Base-by-base conservation (phyloP, 2,888 invertebrate genomes). In the Stramonita haemastoma region DNA sequence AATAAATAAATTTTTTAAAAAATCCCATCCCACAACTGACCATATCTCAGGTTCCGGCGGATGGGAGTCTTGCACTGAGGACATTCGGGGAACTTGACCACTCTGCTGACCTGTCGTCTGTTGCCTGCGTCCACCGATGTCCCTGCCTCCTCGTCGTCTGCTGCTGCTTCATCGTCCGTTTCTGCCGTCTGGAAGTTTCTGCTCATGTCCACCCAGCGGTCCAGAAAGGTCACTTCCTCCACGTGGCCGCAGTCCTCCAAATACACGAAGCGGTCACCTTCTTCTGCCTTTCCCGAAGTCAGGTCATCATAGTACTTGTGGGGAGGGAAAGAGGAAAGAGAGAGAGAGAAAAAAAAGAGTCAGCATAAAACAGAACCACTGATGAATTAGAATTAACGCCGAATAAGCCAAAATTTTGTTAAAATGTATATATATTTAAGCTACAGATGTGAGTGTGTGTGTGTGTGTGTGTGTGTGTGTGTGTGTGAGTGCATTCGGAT, bases 51-150 rank as follows among this genome's bases (percentile, higher is more conserved):
- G 0, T 97, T 97, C 92, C 96, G 96, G 29, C 97, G 96, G 17
- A 97, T 97, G 0, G 97, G 96, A n/a, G 96, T 96, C 87, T 97
- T 97, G 93, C 97, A 97, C 77, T 91, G 86, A 0, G 97, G 97
- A 92, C 97, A 97, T 0, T 88, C 86, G 91, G 96, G 96, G 86
- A 94, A 87, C 57, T 92, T 91, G 22, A 91, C 88, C 4, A 46
- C 32, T 56, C 32, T 87, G 89, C 88, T 77, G 32, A 77, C 32
- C 22, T 26, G 11, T 32, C 13, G 66, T 66, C 60, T 22, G 15
- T 29, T 26, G 4, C 70, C 36, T n/a, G 85, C 87, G 22, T 87
- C 77, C 5, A 73, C 81, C 29, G 66, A 81, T 32, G 29, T 73
- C 1, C 97, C 97, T 91, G 96, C 96, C 6, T 96, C 96, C 8